Evolutionary conservation across 2,888 invertebrate species (phyloP).

Genomic region (Thereva nobilitata): DNA sequence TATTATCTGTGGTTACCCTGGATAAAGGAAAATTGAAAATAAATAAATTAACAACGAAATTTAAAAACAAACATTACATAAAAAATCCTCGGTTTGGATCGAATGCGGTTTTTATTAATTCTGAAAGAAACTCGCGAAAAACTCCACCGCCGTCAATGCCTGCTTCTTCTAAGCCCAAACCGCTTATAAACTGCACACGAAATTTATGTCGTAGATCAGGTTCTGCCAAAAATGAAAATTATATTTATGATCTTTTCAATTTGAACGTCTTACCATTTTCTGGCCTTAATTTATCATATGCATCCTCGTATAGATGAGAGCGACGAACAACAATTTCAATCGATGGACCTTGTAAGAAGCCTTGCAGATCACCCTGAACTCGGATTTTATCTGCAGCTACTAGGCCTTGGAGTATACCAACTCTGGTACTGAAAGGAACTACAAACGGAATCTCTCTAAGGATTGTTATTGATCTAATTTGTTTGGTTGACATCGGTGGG

Average conservation of each 20-base stretch:
- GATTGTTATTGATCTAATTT: conserved; percentile 84
- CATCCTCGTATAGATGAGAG: conserved; percentile 96
- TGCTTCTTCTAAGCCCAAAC: conserved; percentile 89
- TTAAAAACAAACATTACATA: conserved; percentile 54
- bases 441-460: conserved; percentile 93
- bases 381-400: conserved; percentile 59
- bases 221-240: conserved; percentile 62
- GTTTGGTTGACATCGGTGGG: conserved; percentile 84
- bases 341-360: conserved; percentile 75
- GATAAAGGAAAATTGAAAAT: conserved; percentile 1
- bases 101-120: conserved; percentile 91
- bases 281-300: conserved; percentile 88
- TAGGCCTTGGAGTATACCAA: conserved; percentile 80
- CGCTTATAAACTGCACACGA: conserved; percentile 87
- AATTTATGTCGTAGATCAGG: conserved; percentile 84
- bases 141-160: conserved; percentile 98
- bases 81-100: conserved; percentile 97
- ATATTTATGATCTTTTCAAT: conserved; percentile 1
- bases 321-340: conserved; percentile 80
- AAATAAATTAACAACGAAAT: conserved; percentile 5
- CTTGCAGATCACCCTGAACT: conserved; percentile 74
- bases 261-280: conserved; percentile 73
- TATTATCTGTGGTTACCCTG: conserved; percentile 83
- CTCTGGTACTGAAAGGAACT: conserved; percentile 87
- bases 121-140: conserved; percentile 92